Base-by-base conservation (phyloP, 2,113 vertebrate genomes). In the Ailurus styani region DNA sequence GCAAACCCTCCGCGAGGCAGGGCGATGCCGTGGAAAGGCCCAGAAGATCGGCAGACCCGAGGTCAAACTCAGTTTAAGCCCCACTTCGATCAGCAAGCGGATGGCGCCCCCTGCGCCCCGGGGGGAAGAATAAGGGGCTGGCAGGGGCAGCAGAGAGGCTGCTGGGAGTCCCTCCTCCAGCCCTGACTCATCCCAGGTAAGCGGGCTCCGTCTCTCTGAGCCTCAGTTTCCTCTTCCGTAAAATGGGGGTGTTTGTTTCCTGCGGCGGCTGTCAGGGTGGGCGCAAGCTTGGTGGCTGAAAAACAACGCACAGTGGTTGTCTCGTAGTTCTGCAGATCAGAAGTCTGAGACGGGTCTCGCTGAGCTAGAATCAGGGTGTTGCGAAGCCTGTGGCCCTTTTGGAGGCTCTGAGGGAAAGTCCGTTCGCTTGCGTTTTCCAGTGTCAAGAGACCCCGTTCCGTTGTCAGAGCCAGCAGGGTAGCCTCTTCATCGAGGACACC, bases 121-220 rank as follows among this genome's bases (percentile, higher is more conserved):
- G 20, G 5, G 70, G 7, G 27, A 27, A 0, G 20, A 73, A n/a
- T 4, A 0, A 60, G 18, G 40, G 47, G n/a, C 55, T 0, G 0
- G 7, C 14, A 3, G 57, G 37, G 25, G 70, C 62, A 62, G 45
- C 29, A 10, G 62, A n/a, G 18, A 11, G 57, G 66, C 7, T 13
- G 0, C 34, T 9, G 27, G 21, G n/a, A 40, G 15, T 3, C 62
- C 14, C 18, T 5, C 5, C 34, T 81, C 70, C 42, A 7, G 2
- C 12, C 31, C 42, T 18, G 12, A 1, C n/a, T 7, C 8, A 2
- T 60, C 68, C 12, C n/a, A 6, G 52, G 68, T 68, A 82, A 62
- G 50, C 7, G 4, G 5, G 6, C 47, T 72, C 78, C 9, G 34
- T 37, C 21, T 37, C 75, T 11, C 37, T 25, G 21, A 34, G 45